Base-by-base conservation (phyloP, 2,113 vertebrate genomes). In the Danionella cerebrum region DNA sequence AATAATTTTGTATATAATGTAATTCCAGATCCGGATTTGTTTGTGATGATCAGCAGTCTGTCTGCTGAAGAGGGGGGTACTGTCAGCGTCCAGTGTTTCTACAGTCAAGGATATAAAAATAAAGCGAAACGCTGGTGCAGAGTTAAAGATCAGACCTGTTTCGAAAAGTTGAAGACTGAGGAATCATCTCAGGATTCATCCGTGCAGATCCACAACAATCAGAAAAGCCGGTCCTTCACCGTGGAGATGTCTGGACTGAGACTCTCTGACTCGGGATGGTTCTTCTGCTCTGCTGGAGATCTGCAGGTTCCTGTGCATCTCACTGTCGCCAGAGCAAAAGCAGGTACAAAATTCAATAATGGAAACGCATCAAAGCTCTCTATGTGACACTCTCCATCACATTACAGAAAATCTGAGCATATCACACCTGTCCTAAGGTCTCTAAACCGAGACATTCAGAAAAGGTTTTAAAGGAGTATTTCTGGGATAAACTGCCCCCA, bases 251-350 rank as follows among this genome's bases (percentile, higher is more conserved):
- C 39, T 22, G 25, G 48, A 54, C 66, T 73, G 80, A 57, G 65
- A 64, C 73, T 64, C 71, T 83, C 76, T 77, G 83, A 82, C 76
- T 75, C 73, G 14, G 68, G 44, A 22, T 72, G 67, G 51, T 68
- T 50, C 68, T 48, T 12, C 51, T 79, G 69, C 55, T 69, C 73
- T 59, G 76, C 64, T 1, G 57, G 63, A 67, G 6, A 35, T 22
- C 25, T 4, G 2, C 31, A 67, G 39, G 31, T 13, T 42, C 63
- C 67, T 47, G 67, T 74, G 79, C 75, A 77, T 21, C 65, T 79
- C 68, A 42, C 18, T 65, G 65, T 78, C 75, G 9, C 73, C 25
- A 38, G 44, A 64, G 57, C 36, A 38, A 62, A 3, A 44, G 48
- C 19, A 38, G 9, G 8, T 1, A 13, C 12, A 42, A 45, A 14